Base-by-base conservation (phyloP, 1,140 invertebrate species). In the Brachystomella parvula region DNA sequence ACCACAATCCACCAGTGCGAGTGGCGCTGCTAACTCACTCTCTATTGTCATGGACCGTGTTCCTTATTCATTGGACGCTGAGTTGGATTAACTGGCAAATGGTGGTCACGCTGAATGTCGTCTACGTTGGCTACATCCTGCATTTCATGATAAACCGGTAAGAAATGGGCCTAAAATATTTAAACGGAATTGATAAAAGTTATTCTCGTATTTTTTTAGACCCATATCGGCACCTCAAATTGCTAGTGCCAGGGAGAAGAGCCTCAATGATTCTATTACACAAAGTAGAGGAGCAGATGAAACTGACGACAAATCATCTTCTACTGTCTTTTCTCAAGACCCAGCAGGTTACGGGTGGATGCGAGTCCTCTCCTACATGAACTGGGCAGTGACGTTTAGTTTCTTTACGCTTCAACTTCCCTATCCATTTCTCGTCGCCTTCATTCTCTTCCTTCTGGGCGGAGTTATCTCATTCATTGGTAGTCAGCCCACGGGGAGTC, bases 1-100 rank as follows among this genome's bases (percentile, higher is more conserved):
- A 73, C 32, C 35, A 73, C 58, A 68, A 70, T 61, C 71, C 71
- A 53, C 66, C 77, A 9, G 68, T 76, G 17, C 61, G 39, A 1
- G 35, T 73, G 1, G 68, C 35, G 15, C 26, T 15, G 19, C 19
- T 67, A 15, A 19, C 65, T 47, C 68, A 70, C 24, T 68, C 24
- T 3, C 28, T 61, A 2, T 35, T 64, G 2, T 31, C 28, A 6
- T 26, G 33, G 1, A 26, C 63, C 3, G 62, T 63, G 17, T n/a
- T 26, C 1, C 6, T 65, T 19, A 2, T 62, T 3, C 19, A 47
- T 2, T 65, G 61, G 56, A 35, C 66, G 6, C n/a, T 73, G 1
- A 33, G 53, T n/a, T 70, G 71, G 65, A 57, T 70, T 1, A 68
- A 70, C 59, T 44, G 59, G 2, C 32, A 59, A 32, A 47, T 73